Evolutionary conservation across 2,113 vertebrate genomes (phyloP).

Genomic region (Acrocephalus arundinaceus): DNA sequence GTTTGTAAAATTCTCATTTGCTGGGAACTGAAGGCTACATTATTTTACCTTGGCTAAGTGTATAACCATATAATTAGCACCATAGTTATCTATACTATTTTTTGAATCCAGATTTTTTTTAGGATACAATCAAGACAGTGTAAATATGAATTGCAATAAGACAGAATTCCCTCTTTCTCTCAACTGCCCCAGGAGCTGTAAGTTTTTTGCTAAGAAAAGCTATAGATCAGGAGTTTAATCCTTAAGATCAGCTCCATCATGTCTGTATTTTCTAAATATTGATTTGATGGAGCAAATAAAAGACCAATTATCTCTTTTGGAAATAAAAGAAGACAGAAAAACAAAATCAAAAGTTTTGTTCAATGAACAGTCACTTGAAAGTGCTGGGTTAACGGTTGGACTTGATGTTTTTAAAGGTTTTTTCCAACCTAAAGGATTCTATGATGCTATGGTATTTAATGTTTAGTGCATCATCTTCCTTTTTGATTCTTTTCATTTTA

Average conservation of each 20-base stretch:
- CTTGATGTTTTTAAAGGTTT: neutral
- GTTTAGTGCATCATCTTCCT: neutral
- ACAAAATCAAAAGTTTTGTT: neutral
- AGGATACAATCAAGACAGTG: neutral
- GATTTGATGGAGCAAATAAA: neutral
- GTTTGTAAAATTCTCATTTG: neutral
- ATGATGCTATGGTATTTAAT: neutral
- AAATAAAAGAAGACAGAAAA: neutral
- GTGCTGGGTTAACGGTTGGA: neutral
- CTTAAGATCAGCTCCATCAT: accelerated
- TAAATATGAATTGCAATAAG: neutral
- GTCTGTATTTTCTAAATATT: neutral
- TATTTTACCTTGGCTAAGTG: neutral
- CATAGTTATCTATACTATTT: neutral
- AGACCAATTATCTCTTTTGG: neutral
- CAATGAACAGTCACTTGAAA: neutral
- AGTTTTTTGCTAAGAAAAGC: neutral
- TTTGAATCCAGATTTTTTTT: neutral
- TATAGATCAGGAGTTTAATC: neutral
- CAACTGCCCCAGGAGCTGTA: neutral
- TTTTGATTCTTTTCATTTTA: neutral
- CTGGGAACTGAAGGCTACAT: neutral
- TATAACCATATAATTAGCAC: neutral
- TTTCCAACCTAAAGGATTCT: neutral
- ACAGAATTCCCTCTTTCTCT: neutral